A percentile compares a stretch with the other conserved stretches of the same genome.
Conservation (phyloP, 1,140 invertebrate genomes). For the Drosophila watanabei region DNA sequence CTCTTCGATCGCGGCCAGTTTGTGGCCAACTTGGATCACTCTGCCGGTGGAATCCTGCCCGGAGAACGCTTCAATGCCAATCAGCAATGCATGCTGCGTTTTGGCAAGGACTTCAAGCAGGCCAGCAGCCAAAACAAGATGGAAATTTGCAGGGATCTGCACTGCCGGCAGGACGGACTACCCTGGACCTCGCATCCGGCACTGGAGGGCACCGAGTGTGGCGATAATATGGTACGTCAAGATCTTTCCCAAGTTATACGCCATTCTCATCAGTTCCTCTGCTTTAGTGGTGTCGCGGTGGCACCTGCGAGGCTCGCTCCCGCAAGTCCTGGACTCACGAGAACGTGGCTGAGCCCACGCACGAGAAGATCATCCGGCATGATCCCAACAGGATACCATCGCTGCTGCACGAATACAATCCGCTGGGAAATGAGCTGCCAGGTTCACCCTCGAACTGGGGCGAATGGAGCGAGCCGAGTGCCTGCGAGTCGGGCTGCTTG, state of each 20-base stretch:
- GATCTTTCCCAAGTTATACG: too few species aligned
- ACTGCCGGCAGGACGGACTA: constrained; percentile 91
- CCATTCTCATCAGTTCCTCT: background rate
- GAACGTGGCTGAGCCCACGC: constrained; percentile 32
- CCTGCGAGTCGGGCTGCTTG: constrained; percentile 91
- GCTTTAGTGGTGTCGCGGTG: constrained; percentile 90
- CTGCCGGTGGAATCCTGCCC: constrained; percentile 90
- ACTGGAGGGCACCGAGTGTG: constrained; percentile 93
- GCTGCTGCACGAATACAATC: constrained; percentile 67
- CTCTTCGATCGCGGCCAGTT: constrained; percentile 90
- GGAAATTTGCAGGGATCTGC: constrained; percentile 91
- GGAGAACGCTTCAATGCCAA: constrained; percentile 92
- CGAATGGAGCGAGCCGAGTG: constrained; percentile 89
- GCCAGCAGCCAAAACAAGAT: constrained; percentile 87
- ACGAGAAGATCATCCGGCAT: constrained; percentile 72
- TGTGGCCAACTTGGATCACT: constrained; percentile 89
- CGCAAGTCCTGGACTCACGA: constrained; percentile 48
- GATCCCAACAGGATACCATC: constrained; percentile 72
- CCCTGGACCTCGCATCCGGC: constrained; percentile 94
- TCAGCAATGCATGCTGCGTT: constrained; percentile 91
- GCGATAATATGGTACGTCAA: constrained; percentile 88
- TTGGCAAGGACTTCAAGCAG: constrained; percentile 89
- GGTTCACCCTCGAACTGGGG: constrained; percentile 86
- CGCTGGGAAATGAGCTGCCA: constrained; percentile 45
- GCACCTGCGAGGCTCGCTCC: constrained; percentile 86